Evolutionary conservation across 1,140 invertebrate species (phyloP), one percentile per base, ranked within the genome.

Genomic region (Probaryconus sp.): DNA sequence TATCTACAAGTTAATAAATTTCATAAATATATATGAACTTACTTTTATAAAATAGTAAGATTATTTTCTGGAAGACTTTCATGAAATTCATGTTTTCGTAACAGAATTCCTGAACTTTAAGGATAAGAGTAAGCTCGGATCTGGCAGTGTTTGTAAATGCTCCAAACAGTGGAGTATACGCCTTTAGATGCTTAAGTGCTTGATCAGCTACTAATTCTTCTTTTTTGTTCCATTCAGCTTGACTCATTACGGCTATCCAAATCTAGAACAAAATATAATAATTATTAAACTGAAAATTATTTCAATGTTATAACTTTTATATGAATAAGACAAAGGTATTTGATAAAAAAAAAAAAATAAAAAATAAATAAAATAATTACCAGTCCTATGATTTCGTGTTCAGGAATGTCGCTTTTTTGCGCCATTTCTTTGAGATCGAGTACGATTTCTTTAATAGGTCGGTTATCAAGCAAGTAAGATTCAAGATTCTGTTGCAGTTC

Each of bases 21-120:
- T 42, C 10, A 9, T 43, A 35, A 47, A 18, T 53, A n/a, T 21
- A 35, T 1, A 48, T 4, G 4, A 65, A 85, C 90, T 89, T 89
- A 92, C 93, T 95, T 92, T 97, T 97, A 89, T 99, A 99, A 88
- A 98, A 94, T 77, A 98, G 92, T 85, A 98, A 91, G 80, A 98
- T 93, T 80, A 99, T 97, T 89, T 98, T 98, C 82, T 97, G 96
- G 92, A 98, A 99, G 84, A 96, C 95, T 87, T 97, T 97, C 94
- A 98, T 97, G 87, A 99, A 98, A 87, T 95, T 97, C 96, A 98
- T 98, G 89, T 99, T 98, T 82, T 97, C 96, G 87, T 98, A 98
- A 88, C 97, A 99, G 88, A 95, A 99, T 83, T 98, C 97, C 88
- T 98, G 97, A 76, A 98, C 93, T 85, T 96, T 96, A 42, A 96